A percentile compares a stretch with the other conserved stretches of the same genome.
phyloP scores from a whole-genome alignment of 92 coral and sea anemone species.

The Porites divaricata region DNA sequence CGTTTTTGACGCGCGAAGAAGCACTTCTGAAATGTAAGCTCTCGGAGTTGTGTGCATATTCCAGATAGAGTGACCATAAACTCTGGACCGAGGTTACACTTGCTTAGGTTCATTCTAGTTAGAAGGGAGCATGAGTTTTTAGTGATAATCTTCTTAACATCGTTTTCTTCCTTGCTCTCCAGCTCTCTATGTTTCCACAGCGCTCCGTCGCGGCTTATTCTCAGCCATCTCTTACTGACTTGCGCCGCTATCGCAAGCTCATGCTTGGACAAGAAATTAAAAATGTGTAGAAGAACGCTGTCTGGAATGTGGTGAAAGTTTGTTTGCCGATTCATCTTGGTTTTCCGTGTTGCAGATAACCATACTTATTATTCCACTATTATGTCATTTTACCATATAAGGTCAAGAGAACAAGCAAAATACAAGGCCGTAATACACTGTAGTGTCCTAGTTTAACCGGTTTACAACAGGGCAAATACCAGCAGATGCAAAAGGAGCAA shows the following conservation, averaged over 20 bases:
- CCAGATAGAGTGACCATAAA: constrained; percentile 30
- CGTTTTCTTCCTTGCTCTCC: constrained; percentile 30
- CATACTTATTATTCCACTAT: no score
- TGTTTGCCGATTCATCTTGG: neutral
- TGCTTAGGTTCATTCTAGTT: constrained; percentile 15
- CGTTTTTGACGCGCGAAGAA: constrained; percentile 14
- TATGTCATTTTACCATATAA: no score
- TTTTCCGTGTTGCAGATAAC: neutral
- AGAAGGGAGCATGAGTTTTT: constrained; percentile 47
- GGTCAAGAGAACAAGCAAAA: no score
- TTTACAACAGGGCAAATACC: no score
- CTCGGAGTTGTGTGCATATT: constrained; percentile 18
- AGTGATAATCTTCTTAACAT: constrained; percentile 31
- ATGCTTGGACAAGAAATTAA: constrained; percentile 33
- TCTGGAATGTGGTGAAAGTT: constrained; percentile 56
- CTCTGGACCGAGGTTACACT: constrained; percentile 32
- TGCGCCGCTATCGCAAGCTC: constrained; percentile 40
- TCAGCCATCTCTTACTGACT: constrained; percentile 76
- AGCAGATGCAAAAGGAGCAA: no score
- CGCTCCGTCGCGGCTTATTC: constrained; percentile 69
- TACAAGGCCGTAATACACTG: no score
- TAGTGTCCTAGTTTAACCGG: no score
- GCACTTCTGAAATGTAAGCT: constrained; percentile 26
- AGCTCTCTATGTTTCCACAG: constrained; percentile 65
- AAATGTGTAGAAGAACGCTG: constrained; percentile 64